Percentiles rank a stretch among this genome's conserved stretches.
These are phyloP conservation scores for Lepeophtheirus nordmannii DNA, from an alignment of 2,888 invertebrate species.

Conservation along the genomic window DNA sequence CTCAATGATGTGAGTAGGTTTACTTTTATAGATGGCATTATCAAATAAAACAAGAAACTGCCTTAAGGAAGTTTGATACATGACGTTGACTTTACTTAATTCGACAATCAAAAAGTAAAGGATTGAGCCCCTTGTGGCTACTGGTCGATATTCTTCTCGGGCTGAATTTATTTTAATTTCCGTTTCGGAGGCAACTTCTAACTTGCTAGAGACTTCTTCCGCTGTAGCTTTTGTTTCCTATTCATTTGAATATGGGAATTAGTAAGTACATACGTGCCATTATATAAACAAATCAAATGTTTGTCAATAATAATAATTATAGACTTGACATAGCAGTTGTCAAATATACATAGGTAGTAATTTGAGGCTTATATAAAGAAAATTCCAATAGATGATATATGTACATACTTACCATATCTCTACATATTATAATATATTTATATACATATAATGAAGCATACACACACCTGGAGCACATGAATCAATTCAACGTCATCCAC, in stretches of 20 bases:
- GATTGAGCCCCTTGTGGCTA: conserved; percentile 83
- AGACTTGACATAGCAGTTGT: too few relatives aligned
- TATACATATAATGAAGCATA: too few relatives aligned
- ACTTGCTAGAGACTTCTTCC: conserved; percentile 84
- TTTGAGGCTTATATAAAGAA: too few relatives aligned
- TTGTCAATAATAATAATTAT: too few relatives aligned
- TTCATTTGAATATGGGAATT: too few relatives aligned
- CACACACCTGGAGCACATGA: conserved; percentile 51
- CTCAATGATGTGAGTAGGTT: conserved; percentile 62
- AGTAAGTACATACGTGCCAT: too few relatives aligned
- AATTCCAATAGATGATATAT: too few relatives aligned
- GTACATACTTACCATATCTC: too few relatives aligned
- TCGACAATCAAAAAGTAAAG: conserved; percentile 90
- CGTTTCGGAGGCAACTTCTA: conserved; percentile 77
- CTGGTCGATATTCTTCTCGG: conserved; percentile 84
- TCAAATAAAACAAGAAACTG: conserved; percentile 88
- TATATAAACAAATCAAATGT: too few relatives aligned
- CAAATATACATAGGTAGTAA: too few relatives aligned
- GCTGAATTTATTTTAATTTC: conserved; percentile 85
- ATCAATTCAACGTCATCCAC: conserved; percentile 92
- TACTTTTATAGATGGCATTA: conserved; percentile 63
- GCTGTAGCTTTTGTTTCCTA: conserved; percentile 66
- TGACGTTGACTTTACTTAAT: conserved; percentile 87
- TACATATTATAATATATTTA: too few relatives aligned
- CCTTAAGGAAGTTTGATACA: conserved; percentile 91